Evolutionary conservation across 2,888 invertebrate species (phyloP).

Genomic region (Megamerina dolium): DNA sequence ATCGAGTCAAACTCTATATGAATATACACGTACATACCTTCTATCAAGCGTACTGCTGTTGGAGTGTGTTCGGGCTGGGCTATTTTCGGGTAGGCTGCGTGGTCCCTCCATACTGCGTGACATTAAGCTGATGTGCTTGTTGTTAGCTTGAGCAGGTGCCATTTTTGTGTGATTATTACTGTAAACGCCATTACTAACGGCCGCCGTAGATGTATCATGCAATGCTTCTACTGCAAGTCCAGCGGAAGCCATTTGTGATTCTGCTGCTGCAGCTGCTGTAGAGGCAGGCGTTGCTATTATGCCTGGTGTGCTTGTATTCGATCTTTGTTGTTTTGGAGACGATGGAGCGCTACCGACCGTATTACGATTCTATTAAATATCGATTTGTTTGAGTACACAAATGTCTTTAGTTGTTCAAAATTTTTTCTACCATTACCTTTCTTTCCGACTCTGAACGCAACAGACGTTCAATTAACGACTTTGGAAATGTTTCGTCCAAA

Average conservation of each 20-base stretch:
- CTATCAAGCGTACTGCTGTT: slow-evolving; percentile 53
- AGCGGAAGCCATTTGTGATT: slow-evolving; percentile 43
- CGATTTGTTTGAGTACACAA: neutral
- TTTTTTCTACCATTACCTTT: slow-evolving; percentile 34
- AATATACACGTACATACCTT: slow-evolving; percentile 49
- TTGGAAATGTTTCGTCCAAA: slow-evolving; percentile 58
- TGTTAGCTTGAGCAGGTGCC: slow-evolving; percentile 30
- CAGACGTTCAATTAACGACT: slow-evolving; percentile 61
- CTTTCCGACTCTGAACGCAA: slow-evolving; percentile 55
- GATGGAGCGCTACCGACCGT: slow-evolving; percentile 60
- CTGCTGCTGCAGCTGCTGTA: slow-evolving; percentile 29
- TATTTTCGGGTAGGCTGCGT: slow-evolving; percentile 52
- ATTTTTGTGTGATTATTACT: slow-evolving; percentile 28
- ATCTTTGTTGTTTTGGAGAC: slow-evolving; percentile 52
- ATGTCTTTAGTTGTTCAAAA: neutral
- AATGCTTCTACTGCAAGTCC: slow-evolving; percentile 48
- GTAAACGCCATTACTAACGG: neutral
- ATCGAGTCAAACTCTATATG: neutral
- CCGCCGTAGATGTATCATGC: slow-evolving; percentile 31
- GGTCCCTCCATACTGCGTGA: slow-evolving; percentile 59
- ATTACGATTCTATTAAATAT: slow-evolving; percentile 40
- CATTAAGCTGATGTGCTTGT: slow-evolving; percentile 49
- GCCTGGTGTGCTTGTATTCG: slow-evolving; percentile 48
- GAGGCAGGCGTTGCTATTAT: slow-evolving; percentile 23
- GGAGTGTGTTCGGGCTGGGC: slow-evolving; percentile 47